A percentile compares a stretch with the other conserved stretches of the same genome.
These are phyloP conservation scores for Chelon auratus DNA, from an alignment of 2,797 vertebrate genomes.

Conservation along the genomic window DNA sequence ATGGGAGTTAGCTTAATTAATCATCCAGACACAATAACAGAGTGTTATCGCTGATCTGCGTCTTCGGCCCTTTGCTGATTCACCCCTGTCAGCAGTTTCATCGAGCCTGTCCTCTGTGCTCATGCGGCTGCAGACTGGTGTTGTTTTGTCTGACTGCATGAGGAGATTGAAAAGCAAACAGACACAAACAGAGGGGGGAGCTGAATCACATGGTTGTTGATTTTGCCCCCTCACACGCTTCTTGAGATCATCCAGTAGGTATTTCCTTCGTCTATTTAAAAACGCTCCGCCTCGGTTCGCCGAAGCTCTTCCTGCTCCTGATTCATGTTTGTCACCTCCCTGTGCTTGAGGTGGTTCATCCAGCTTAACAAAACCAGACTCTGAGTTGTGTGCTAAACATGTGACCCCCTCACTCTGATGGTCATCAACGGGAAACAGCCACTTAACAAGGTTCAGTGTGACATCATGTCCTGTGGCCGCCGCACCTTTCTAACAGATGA, in stretches of 20 bases:
- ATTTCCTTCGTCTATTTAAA: constrained; percentile 62
- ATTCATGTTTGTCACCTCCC: constrained; percentile 39
- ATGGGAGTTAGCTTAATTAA: constrained; percentile 17
- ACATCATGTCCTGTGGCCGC: constrained; percentile 42
- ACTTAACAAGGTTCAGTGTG: constrained; percentile 33
- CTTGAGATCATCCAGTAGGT: constrained; percentile 42
- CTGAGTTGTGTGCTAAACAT: constrained; percentile 9
- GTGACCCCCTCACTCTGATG: neutral
- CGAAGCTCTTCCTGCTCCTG: constrained; percentile 46
- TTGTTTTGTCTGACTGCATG: constrained; percentile 36
- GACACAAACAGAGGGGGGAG: neutral
- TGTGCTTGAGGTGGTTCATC: constrained; percentile 14
- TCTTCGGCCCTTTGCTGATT: constrained; percentile 54
- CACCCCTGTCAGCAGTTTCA: constrained; percentile 39
- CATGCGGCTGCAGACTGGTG: constrained; percentile 1
- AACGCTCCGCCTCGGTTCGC: constrained; percentile 28
- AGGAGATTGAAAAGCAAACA: constrained; percentile 13
- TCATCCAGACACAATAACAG: constrained; percentile 4
- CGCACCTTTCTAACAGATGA: constrained; percentile 49
- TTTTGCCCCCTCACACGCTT: constrained; percentile 5
- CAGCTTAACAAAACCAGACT: constrained; percentile 24
- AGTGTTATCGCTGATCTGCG: constrained; percentile 39
- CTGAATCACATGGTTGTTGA: constrained; percentile 46
- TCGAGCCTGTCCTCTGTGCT: constrained; percentile 29
- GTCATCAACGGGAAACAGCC: constrained; percentile 16